Percentiles rank a stretch among this genome's conserved stretches.
Conservation (phyloP, 2,888 invertebrate species). For the Campopleginae sp. region DNA sequence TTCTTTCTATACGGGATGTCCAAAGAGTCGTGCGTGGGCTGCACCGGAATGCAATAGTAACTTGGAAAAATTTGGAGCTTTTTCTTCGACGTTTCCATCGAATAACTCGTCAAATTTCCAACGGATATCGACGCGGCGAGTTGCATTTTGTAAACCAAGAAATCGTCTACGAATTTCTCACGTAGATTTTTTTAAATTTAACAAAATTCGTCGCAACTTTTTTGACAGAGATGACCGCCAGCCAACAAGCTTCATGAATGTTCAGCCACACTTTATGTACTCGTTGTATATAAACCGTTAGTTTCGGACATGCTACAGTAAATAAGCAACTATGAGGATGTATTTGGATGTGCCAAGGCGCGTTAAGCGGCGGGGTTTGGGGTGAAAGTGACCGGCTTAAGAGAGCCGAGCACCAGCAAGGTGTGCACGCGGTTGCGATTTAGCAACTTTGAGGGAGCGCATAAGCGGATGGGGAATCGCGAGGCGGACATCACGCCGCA, state of each 20-base stretch:
- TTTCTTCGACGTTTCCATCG: too few species aligned
- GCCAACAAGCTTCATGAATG: background rate
- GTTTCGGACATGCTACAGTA: constrained; percentile 50
- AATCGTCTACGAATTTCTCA: too few species aligned
- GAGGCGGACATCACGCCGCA: constrained; percentile 37
- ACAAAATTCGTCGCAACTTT: too few species aligned
- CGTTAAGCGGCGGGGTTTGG: constrained; percentile 55
- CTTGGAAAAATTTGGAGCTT: background rate
- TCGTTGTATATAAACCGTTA: background rate
- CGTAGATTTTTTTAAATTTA: too few species aligned
- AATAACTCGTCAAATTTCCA: too few species aligned
- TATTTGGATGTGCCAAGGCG: constrained; percentile 64
- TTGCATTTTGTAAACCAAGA: too few species aligned
- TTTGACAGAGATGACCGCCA: background rate
- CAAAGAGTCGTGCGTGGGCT: background rate
- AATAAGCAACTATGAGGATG: constrained; percentile 50
- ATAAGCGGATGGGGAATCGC: constrained; percentile 59
- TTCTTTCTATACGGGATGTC: background rate
- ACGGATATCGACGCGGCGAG: too few species aligned
- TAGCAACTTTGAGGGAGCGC: constrained; percentile 59
- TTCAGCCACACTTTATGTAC: constrained; percentile 1
- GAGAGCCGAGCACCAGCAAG: background rate
- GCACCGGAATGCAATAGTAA: background rate
- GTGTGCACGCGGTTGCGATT: constrained; percentile 46
- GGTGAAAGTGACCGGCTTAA: constrained; percentile 62